Base-by-base conservation (phyloP, 2,888 invertebrate genomes). In the Plebejus anna region DNA sequence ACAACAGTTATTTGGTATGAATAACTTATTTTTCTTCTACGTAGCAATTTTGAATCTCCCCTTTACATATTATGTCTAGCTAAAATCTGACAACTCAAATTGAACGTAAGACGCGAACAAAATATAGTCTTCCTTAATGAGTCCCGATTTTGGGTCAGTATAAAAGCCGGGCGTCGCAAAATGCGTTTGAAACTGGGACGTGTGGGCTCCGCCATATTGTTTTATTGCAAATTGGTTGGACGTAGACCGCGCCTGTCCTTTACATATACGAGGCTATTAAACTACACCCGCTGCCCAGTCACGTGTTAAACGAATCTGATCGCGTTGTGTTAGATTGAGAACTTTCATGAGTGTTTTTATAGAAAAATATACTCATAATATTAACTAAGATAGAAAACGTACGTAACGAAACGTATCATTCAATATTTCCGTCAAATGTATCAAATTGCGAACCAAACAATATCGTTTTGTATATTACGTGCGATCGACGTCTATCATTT, bases 191-290 rank as follows among this genome's bases (percentile, higher is more conserved):
- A 87, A 85, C 85, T 87, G 81, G 83, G 85, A 84, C 84, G 85
- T 85, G 84, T 84, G 83, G 84, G 84, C 84, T 83, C 84, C 84
- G 88, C 90, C 88, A 89, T 93, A 93, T 93, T 94, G 92, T 94
- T 93, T 94, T 94, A 94, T 93, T 93, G 93, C 93, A 94, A 94
- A 94, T 94, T 94, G 93, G 92, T 90, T 91, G 90, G 90, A 89
- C 90, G 89, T 88, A 88, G 86, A 88, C 89, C 90, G 89, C 89
- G 90, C 87, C 89, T 92, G 93, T 92, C 92, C 91, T 92, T 92
- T 93, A 91, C 92, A 93, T 92, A 92, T 90, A 92, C 90, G 89
- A 90, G 87, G 89, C 92, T 89, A 93, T 94, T 94, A 93, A 92
- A 92, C 89, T 87, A 88, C 90, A 86, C 85, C 86, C 86, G 85